A percentile compares a stretch with the other conserved stretches of the same genome.
Conservation (phyloP, 2,888 invertebrate species). For the Lasioglossum lativentre region DNA sequence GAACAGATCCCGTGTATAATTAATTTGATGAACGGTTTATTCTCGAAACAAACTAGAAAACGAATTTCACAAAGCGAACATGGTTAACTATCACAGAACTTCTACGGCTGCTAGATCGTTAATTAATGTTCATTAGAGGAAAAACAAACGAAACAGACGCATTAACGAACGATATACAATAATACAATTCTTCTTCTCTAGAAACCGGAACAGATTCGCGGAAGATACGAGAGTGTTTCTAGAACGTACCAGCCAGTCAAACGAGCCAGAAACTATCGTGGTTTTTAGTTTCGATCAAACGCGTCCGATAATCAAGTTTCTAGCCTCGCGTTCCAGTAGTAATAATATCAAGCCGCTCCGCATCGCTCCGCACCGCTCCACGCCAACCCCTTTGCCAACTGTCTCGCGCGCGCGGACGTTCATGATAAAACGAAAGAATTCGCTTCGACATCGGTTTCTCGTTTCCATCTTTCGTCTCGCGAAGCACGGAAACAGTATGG, state of each 20-base stretch:
- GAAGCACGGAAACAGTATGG: conserved; percentile 11
- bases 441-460: conserved; percentile 28
- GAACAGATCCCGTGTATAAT: background rate
- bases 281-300: conserved; percentile 4
- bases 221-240: background rate
- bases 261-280: background rate
- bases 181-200: background rate
- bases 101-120: background rate
- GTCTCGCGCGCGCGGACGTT: conserved; percentile 11
- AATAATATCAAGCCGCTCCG: conserved; percentile 24
- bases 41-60: background rate
- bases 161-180: background rate
- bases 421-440: conserved; percentile 17
- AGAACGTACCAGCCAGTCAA: background rate
- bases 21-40: background rate
- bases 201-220: conserved; percentile 13
- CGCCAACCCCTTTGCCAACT: background rate
- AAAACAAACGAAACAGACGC: conserved; percentile 3
- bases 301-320: conserved; percentile 8
- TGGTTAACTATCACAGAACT: background rate
- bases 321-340: background rate
- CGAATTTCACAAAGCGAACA: background rate
- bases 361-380: background rate
- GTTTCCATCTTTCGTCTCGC: conserved; percentile 28
- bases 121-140: background rate